phyloP scores from a whole-genome alignment of 2,888 invertebrate species.

The Watsonalla binaria region DNA sequence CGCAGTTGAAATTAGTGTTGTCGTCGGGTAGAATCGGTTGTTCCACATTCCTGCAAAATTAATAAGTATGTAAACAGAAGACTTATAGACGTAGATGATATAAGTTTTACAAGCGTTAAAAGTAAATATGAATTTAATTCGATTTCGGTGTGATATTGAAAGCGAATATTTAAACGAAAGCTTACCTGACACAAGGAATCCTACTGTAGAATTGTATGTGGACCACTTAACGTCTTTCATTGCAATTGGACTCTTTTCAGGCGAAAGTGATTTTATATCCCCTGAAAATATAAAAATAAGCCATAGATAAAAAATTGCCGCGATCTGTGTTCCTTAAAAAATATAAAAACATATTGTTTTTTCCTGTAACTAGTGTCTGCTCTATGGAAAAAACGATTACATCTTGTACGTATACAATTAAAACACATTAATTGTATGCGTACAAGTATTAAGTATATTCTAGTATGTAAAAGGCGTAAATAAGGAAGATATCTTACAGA shows the following conservation, averaged over 20 bases:
- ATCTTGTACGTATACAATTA: too few relatives aligned
- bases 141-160: too few relatives aligned
- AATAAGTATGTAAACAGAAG: too few relatives aligned
- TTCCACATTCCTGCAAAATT: slow-evolving; percentile 87
- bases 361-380: too few relatives aligned
- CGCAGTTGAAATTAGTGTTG: slow-evolving; percentile 88
- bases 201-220: slow-evolving; percentile 91
- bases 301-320: neutral
- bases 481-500: slow-evolving; percentile 82
- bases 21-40: slow-evolving; percentile 91
- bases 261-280: slow-evolving; percentile 92
- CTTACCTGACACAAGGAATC: slow-evolving; percentile 90
- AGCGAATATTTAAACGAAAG: neutral
- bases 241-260: slow-evolving; percentile 91
- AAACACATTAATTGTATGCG: too few relatives aligned
- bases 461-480: neutral
- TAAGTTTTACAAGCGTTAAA: too few relatives aligned
- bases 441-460: too few relatives aligned
- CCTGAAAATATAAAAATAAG: slow-evolving; percentile 71
- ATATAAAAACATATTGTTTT: too few relatives aligned
- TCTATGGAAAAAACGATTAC: too few relatives aligned
- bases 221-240: slow-evolving; percentile 96
- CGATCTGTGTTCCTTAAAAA: too few relatives aligned
- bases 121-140: too few relatives aligned
- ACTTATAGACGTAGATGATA: too few relatives aligned